These are phyloP conservation scores for Herpetotheres cachinnans DNA, from an alignment of 2,113 vertebrate genomes.

Conservation along the genomic window DNA sequence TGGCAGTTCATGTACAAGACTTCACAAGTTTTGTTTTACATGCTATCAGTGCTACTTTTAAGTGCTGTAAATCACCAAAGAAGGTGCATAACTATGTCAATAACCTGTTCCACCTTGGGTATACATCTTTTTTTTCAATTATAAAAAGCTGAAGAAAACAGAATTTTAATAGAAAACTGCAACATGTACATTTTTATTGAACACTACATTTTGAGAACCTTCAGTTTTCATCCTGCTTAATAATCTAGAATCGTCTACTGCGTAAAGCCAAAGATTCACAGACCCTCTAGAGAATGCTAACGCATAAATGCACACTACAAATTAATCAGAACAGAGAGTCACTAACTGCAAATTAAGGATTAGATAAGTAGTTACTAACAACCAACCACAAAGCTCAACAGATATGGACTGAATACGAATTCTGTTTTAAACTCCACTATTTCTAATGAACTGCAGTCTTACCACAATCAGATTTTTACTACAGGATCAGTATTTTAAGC, in stretches of 20 bases:
- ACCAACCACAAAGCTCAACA: not conserved
- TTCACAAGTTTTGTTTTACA: not conserved
- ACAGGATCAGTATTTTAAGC: not conserved
- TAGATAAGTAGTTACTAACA: not conserved
- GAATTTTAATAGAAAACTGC: not conserved
- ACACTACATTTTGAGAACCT: not conserved
- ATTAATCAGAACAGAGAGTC: not conserved
- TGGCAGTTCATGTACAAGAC: not conserved
- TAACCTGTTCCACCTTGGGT: not conserved
- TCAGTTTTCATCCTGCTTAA: not conserved
- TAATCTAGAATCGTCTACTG: not conserved
- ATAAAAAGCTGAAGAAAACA: not conserved
- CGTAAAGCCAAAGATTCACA: not conserved
- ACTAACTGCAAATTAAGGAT: not conserved
- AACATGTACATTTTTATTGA: not conserved
- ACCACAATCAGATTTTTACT: not conserved
- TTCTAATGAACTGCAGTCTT: not conserved
- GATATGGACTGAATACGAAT: not conserved
- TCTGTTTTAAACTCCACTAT: not conserved
- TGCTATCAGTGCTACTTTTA: not conserved
- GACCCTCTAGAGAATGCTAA: not conserved
- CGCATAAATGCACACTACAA: not conserved
- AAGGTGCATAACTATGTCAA: not conserved
- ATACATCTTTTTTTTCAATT: not conserved
- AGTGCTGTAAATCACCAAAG: not conserved